Base-by-base conservation (phyloP, 1,140 invertebrate species). In the Zaprionus africanus region DNA sequence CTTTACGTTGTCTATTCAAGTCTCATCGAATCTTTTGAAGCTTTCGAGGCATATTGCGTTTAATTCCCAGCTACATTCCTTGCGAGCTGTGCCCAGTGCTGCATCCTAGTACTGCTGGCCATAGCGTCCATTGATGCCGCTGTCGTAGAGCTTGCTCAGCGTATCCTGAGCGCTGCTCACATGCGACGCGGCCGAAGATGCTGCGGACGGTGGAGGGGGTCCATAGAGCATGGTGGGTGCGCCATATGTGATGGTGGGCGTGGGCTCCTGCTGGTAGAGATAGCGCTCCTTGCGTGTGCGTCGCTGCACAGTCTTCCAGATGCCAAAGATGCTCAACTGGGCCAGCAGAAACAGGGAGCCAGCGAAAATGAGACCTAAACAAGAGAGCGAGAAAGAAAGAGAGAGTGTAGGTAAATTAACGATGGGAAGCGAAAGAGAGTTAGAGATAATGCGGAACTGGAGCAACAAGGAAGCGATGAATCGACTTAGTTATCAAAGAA, bases 141-240 rank as follows among this genome's bases (percentile, higher is more conserved):
- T 95, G 91, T 97, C 97, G 93, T 98, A 98, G 70, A 98, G 94
- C 93, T 98, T 97, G 94, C 96, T 97, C 69, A 98, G 95, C 82
- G 95, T 96, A 88, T 96, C 96, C 73, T 96, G 78, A 81, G 95
- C 83, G 92, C 94, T 93, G 88, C 94, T 82, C 90, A 93, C 65
- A 46, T 92, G 79, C 64, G 90, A 75, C 56, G 76, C 81, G 17
- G 49, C 70, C 56, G 78, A 64, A 72, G 83, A 65, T 12, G 79
- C 61, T 11, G 71, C 65, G 24, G 82, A 61, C 2, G 41, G 41
- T 13, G 78, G 82, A 4, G 91, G 84, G 11, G 80, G 83, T 4
- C 91, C 91, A 36, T 92, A 92, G 0, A 91, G 76, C 75, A 92
- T 92, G 38, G 82, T 84, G 41, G 91, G 84, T 41, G 91, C 80